These are phyloP conservation scores for Nomada fabriciana DNA, from an alignment of 2,888 invertebrate genomes.

Conservation along the genomic window DNA sequence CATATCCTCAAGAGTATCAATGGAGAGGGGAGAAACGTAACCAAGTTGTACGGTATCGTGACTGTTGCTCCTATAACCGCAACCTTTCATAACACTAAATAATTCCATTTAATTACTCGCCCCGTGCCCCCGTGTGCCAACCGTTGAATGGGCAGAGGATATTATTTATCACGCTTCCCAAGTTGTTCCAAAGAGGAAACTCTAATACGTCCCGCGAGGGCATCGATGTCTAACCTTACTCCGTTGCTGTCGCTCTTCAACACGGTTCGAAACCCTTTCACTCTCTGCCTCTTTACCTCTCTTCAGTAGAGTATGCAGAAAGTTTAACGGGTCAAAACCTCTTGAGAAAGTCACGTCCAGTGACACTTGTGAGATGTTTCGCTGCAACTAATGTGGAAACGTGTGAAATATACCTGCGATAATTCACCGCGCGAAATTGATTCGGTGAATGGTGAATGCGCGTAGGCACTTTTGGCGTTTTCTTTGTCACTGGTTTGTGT, in stretches of 20 bases:
- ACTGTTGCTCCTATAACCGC: conserved; percentile 65
- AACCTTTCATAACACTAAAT: conserved; percentile 77
- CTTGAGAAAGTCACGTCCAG: not conserved
- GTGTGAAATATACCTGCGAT: conserved; percentile 23
- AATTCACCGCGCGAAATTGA: not conserved
- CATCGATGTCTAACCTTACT: conserved; percentile 20
- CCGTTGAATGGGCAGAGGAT: conserved; percentile 65
- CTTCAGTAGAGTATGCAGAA: conserved; percentile 29
- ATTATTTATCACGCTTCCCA: conserved; percentile 76
- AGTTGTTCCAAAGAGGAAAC: conserved; percentile 45
- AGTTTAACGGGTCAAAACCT: conserved; percentile 54
- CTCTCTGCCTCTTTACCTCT: not conserved
- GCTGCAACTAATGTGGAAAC: conserved; percentile 16
- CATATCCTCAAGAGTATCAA: conserved; percentile 26
- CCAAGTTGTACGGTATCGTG: conserved; percentile 33
- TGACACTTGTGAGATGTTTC: conserved; percentile 10
- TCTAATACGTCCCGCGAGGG: conserved; percentile 16
- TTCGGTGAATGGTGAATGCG: not conserved
- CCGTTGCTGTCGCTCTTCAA: conserved; percentile 35
- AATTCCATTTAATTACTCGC: conserved; percentile 80
- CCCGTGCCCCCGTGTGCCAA: conserved; percentile 56
- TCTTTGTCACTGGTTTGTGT: not conserved
- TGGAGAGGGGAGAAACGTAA: conserved; percentile 12
- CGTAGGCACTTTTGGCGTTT: not conserved
- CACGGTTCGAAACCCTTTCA: conserved; percentile 40